Percentiles rank a stretch among this genome's conserved stretches.
These are phyloP conservation scores for Eustalomyia histrio DNA, from an alignment of 2,888 invertebrate species.

Conservation along the genomic window DNA sequence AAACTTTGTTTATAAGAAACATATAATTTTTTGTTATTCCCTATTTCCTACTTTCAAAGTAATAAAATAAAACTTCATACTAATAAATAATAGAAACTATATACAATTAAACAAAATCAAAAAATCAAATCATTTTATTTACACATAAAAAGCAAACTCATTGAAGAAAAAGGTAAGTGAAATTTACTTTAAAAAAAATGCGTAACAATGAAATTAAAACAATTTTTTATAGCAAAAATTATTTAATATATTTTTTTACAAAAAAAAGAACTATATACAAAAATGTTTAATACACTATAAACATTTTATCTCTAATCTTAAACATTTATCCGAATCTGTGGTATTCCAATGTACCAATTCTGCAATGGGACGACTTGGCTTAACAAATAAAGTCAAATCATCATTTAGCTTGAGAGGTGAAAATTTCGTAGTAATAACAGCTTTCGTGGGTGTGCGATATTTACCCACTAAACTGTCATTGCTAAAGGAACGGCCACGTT, in stretches of 20 bases:
- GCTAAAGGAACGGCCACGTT: conserved; percentile 70
- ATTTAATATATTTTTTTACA: conserved; percentile 43
- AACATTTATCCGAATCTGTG: conserved; percentile 76
- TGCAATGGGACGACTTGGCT: conserved; percentile 78
- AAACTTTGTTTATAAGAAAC: not conserved
- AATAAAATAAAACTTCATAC: conserved; percentile 50
- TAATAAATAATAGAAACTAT: conserved; percentile 2
- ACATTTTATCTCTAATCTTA: conserved; percentile 77
- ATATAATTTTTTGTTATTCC: conserved; percentile 54
- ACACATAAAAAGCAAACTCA: too few species aligned
- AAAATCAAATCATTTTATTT: too few species aligned
- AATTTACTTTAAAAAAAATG: not conserved
- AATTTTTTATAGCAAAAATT: conserved; percentile 19
- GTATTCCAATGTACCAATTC: conserved; percentile 76
- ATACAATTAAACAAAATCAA: not conserved
- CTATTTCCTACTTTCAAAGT: conserved; percentile 60
- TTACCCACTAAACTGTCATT: conserved; percentile 70
- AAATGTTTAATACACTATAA: conserved; percentile 66
- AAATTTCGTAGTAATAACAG: conserved; percentile 76
- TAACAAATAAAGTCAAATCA: conserved; percentile 75
- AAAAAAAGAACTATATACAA: conserved; percentile 63
- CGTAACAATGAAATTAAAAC: not conserved
- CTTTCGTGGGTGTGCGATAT: conserved; percentile 76
- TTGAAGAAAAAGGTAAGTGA: too few species aligned
- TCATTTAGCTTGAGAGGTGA: conserved; percentile 76